A percentile compares a stretch with the other conserved stretches of the same genome.
These are phyloP conservation scores for Tryphoninae sp. DNA, from an alignment of 2,888 invertebrate genomes.

Conservation along the genomic window DNA sequence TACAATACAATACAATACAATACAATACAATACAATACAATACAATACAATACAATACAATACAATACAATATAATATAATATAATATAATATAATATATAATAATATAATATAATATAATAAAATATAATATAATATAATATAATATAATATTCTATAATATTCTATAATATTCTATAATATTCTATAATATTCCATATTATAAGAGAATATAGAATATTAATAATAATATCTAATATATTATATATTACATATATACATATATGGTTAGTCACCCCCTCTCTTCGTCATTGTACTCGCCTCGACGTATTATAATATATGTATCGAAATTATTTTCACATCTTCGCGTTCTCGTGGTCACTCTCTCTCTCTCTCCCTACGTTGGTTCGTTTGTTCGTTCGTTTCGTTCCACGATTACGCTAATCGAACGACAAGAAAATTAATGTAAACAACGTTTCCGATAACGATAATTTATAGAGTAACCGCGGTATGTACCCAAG, in stretches of 20 bases:
- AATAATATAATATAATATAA: no score
- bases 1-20: no score
- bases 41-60: no score
- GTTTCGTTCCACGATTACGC: slow-evolving; percentile 71
- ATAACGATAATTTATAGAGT: slow-evolving; percentile 77
- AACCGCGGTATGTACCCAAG: slow-evolving; percentile 62
- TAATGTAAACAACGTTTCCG: slow-evolving; percentile 75
- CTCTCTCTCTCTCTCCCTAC: slow-evolving; percentile 54
- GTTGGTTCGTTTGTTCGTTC: slow-evolving; percentile 60
- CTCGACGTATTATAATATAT: not conserved
- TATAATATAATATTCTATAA: no score
- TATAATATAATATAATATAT: no score
- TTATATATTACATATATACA: not conserved
- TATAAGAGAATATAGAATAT: no score
- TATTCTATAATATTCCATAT: no score
- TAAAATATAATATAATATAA: no score
- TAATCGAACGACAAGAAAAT: slow-evolving; percentile 78
- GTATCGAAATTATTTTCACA: slow-evolving; percentile 23
- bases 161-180: no score
- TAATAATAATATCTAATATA: no score
- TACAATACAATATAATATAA: no score
- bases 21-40: no score
- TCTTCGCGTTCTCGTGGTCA: slow-evolving; percentile 18
- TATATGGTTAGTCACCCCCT: not conserved
- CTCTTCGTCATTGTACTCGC: not conserved